These are phyloP conservation scores for Yponomeuta sedellus DNA, from an alignment of 2,888 invertebrate species.

Conservation along the genomic window DNA sequence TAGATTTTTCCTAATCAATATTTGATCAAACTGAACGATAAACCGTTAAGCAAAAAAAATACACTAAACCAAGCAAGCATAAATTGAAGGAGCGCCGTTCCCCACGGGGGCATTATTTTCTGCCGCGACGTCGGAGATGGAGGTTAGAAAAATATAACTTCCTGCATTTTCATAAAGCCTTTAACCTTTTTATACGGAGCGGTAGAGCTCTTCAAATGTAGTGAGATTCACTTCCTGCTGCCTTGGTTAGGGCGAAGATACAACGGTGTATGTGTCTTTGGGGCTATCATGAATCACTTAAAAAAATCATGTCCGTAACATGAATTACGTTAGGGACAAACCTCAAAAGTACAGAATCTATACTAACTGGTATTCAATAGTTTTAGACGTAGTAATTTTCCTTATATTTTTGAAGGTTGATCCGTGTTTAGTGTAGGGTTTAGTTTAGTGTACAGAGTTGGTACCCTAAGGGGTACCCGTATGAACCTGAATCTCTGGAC, in stretches of 20 bases:
- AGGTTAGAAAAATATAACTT: not conserved
- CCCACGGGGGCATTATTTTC: not conserved
- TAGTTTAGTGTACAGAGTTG: no score
- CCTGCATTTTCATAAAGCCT: conserved; percentile 11
- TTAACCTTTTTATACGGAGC: conserved; percentile 9
- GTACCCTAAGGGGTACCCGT: no score
- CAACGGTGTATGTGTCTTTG: not conserved
- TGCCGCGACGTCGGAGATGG: not conserved
- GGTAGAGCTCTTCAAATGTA: not conserved
- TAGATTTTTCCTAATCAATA: no score
- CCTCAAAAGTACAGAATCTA: no score
- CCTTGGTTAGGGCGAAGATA: not conserved
- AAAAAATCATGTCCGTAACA: no score
- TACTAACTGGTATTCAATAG: no score
- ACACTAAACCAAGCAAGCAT: not conserved
- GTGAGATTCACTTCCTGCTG: not conserved
- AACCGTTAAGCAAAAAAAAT: not conserved
- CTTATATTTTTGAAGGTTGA: no score
- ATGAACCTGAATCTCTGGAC: no score
- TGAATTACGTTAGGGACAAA: no score
- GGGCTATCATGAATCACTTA: no score
- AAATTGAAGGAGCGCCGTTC: not conserved
- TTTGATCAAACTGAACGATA: not conserved
- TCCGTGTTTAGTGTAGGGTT: no score
- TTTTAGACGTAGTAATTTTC: no score